phyloP scores from a whole-genome alignment of 2,113 vertebrate species.

The Pavo muticus region DNA sequence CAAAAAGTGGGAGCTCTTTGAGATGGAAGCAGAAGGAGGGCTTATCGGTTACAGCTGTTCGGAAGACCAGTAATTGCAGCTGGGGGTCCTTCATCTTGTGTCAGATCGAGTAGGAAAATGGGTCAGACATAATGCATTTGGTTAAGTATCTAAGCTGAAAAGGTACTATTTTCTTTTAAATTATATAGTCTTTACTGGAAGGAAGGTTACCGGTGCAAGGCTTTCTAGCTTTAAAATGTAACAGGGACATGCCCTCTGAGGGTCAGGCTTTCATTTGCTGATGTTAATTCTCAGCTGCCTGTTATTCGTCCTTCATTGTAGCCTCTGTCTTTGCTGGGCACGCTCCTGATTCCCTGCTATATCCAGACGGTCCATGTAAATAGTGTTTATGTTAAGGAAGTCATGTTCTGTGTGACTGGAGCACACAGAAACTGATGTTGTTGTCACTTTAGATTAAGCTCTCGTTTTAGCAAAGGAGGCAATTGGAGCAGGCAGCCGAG shows the following conservation, averaged over 20 bases:
- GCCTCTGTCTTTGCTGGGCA: slow-evolving; percentile 76
- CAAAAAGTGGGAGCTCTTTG: neutral
- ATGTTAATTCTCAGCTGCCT: slow-evolving; percentile 80
- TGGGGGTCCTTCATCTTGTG: slow-evolving; percentile 35
- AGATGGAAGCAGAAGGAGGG: neutral
- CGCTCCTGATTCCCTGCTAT: slow-evolving; percentile 73
- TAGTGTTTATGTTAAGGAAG: slow-evolving; percentile 91
- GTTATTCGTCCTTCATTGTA: slow-evolving; percentile 76
- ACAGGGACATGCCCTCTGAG: slow-evolving; percentile 78
- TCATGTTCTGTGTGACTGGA: slow-evolving; percentile 90
- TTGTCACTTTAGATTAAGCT: slow-evolving; percentile 91
- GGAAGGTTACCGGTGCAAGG: slow-evolving; percentile 71
- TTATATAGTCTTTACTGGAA: slow-evolving; percentile 67
- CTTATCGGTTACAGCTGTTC: slow-evolving; percentile 48
- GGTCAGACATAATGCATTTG: slow-evolving; percentile 72
- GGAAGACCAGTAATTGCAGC: slow-evolving; percentile 56
- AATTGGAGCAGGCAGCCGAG: slow-evolving; percentile 88
- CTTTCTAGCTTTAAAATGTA: slow-evolving; percentile 72
- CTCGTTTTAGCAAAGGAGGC: slow-evolving; percentile 83
- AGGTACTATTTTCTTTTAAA: slow-evolving; percentile 79
- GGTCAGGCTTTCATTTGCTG: slow-evolving; percentile 81
- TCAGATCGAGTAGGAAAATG: slow-evolving; percentile 64
- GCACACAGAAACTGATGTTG: slow-evolving; percentile 90
- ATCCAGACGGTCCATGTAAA: slow-evolving; percentile 81
- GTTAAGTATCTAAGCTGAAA: slow-evolving; percentile 78